phyloP scores from a whole-genome alignment of 2,113 vertebrate genomes.

The Verasper variegatus region DNA sequence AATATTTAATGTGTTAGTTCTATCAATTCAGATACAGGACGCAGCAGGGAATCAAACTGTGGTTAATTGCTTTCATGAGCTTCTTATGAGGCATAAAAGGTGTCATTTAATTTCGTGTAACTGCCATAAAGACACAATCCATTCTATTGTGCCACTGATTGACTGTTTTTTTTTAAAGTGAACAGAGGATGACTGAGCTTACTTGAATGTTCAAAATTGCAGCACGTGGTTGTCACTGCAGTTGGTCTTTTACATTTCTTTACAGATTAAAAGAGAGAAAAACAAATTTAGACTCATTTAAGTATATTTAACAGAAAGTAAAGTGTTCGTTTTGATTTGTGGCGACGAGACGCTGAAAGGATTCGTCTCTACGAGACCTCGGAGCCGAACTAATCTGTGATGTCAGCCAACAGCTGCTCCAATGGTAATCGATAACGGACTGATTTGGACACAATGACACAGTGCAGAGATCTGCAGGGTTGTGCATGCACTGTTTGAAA shows the following conservation, averaged over 20 bases:
- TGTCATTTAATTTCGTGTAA: conserved; percentile 23
- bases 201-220: not conserved
- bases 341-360: conserved; percentile 7
- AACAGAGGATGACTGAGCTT: not conserved
- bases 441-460: conserved; percentile 19
- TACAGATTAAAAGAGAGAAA: not conserved
- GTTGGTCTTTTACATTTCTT: not conserved
- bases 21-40: conserved; percentile 28
- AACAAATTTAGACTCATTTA: not conserved
- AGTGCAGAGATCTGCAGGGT: not conserved
- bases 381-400: conserved; percentile 34
- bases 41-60: conserved; percentile 24
- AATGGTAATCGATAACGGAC: conserved; percentile 17
- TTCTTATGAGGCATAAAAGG: conserved; percentile 33
- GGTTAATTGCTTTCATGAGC: conserved; percentile 37
- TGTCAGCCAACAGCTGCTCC: conserved; percentile 4
- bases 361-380: not conserved
- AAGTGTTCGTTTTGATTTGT: conserved; percentile 19
- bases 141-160: not conserved
- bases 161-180: not conserved
- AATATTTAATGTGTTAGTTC: conserved; percentile 57
- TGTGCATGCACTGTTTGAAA: too few relatives aligned
- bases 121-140: conserved; percentile 22
- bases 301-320: not conserved
- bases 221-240: not conserved